Percentiles rank a stretch among this genome's conserved stretches.
Evolutionary conservation across 53 echinoderm and acorn worm genomes (phyloP).

Genomic region (Holothuria scabra): DNA sequence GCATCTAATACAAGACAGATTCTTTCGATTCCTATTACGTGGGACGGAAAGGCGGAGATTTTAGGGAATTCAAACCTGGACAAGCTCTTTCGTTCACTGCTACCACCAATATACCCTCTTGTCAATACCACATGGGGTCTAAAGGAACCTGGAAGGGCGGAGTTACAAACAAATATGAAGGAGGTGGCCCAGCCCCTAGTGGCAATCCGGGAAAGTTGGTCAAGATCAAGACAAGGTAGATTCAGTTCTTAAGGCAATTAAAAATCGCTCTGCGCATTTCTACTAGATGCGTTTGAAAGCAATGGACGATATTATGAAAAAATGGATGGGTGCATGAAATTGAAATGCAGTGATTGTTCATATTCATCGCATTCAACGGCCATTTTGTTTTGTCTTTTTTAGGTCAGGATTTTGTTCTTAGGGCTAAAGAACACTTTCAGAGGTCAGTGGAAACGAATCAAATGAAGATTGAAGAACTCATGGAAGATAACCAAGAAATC

Average conservation of each 20-base stretch:
- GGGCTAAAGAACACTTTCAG: neutral
- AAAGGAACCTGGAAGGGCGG: constrained; percentile 56
- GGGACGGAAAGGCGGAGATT: neutral
- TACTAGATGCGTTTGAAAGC: too few relatives aligned
- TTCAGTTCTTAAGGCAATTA: too few relatives aligned
- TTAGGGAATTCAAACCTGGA: neutral
- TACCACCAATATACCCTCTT: constrained; percentile 69
- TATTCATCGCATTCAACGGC: too few relatives aligned
- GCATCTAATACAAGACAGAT: constrained; percentile 16
- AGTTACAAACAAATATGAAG: constrained; percentile 43
- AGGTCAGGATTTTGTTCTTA: constrained; percentile 26
- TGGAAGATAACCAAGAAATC: constrained; percentile 9
- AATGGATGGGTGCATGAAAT: too few relatives aligned
- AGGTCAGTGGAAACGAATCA: neutral
- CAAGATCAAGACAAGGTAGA: constrained; percentile 75
- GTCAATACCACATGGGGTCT: constrained; percentile 79
- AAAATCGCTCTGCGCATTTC: too few relatives aligned
- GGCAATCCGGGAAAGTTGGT: constrained; percentile 67
- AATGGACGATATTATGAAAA: too few relatives aligned
- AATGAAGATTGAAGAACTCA: constrained; percentile 22
- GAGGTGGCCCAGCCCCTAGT: constrained; percentile 68
- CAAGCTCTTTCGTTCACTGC: neutral
- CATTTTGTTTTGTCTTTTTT: too few relatives aligned
- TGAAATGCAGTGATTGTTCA: too few relatives aligned
- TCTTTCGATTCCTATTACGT: constrained; percentile 50